These are phyloP conservation scores for Anolis carolinensis DNA, from an alignment of 2,113 vertebrate species.

Conservation along the genomic window DNA sequence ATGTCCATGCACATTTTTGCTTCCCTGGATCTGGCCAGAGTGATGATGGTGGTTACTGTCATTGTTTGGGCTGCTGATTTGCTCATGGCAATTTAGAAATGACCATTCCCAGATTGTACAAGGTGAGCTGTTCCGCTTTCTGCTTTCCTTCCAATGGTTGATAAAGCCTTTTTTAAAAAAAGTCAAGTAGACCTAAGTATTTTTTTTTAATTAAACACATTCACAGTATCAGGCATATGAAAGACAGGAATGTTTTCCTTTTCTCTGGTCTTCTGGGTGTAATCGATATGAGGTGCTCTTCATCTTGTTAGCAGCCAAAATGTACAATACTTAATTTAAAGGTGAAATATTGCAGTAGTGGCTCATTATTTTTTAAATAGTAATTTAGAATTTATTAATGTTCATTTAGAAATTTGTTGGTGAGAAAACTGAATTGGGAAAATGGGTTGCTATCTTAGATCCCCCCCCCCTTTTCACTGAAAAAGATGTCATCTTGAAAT, in stretches of 20 bases:
- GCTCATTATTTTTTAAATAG: too few relatives aligned
- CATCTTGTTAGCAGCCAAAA: too few relatives aligned
- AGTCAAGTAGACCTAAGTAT: too few relatives aligned
- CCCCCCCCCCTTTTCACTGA: slow-evolving; percentile 13
- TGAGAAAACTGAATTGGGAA: not conserved
- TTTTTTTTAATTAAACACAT: too few relatives aligned
- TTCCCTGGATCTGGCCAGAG: not conserved
- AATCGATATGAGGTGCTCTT: not conserved
- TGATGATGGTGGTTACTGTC: not conserved
- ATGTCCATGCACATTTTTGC: not conserved
- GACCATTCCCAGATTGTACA: too few relatives aligned
- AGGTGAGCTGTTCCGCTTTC: too few relatives aligned
- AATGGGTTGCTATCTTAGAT: not conserved
- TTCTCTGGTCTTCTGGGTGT: not conserved
- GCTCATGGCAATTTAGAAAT: not conserved
- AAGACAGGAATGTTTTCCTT: slow-evolving; percentile 9
- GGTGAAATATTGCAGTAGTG: not conserved
- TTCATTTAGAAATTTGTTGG: too few relatives aligned
- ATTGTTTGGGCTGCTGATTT: not conserved
- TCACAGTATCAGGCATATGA: not conserved
- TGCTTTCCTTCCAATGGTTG: too few relatives aligned
- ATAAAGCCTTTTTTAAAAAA: too few relatives aligned
- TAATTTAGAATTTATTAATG: too few relatives aligned
- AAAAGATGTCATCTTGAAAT: slow-evolving; percentile 30
- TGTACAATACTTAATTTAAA: not conserved